Conservation (phyloP, 2,888 invertebrate genomes). For the Rhagonycha fulva region DNA sequence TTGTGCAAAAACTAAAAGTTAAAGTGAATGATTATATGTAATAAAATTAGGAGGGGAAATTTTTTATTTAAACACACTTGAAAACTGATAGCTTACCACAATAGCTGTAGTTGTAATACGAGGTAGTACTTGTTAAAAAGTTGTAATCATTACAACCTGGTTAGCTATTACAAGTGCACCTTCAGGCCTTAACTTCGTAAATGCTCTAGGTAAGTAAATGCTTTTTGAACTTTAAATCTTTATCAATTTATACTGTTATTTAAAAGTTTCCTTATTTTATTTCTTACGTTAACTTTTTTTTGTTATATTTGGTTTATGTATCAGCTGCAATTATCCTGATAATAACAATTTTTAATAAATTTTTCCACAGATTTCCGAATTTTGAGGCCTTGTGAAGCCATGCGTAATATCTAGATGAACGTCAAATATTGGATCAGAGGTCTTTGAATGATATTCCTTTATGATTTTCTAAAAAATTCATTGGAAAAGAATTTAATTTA, state of each 20-base stretch:
- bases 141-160: neutral
- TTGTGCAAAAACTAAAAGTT: neutral
- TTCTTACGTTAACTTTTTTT: neutral
- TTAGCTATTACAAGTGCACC: neutral
- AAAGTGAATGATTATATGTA: neutral
- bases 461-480: too few relatives aligned
- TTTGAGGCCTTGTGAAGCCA: too few relatives aligned
- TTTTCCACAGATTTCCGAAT: too few relatives aligned
- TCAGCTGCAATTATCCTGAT: too few relatives aligned
- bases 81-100: neutral
- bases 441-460: too few relatives aligned
- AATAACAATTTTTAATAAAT: too few relatives aligned
- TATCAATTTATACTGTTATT: neutral
- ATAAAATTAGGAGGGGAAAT: neutral
- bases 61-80: neutral
- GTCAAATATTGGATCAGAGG: too few relatives aligned
- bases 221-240: neutral
- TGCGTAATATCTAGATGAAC: too few relatives aligned
- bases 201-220: neutral
- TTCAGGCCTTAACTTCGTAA: neutral
- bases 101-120: neutral
- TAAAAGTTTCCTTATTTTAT: too few relatives aligned
- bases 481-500: too few relatives aligned
- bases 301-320: too few relatives aligned
- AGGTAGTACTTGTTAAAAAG: neutral